These are phyloP conservation scores for Zaprionus vittiger DNA, from an alignment of 1,140 invertebrate genomes.

Conservation along the genomic window DNA sequence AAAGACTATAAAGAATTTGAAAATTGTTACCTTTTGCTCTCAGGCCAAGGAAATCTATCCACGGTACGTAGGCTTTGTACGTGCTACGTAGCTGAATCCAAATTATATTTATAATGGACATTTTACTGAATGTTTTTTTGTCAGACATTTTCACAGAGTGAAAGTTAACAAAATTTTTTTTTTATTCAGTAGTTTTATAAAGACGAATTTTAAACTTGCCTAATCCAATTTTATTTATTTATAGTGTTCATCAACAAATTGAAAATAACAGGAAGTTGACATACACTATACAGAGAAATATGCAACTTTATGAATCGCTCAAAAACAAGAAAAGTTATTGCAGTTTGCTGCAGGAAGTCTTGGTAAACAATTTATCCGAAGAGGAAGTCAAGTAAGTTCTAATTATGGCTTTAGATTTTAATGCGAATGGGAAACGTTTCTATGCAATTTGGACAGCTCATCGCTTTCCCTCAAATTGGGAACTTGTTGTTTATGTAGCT, in stretches of 20 bases:
- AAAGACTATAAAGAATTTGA: conserved; percentile 69
- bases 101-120: neutral
- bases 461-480: too few relatives aligned
- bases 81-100: too few relatives aligned
- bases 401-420: too few relatives aligned
- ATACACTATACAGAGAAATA: conserved; percentile 51
- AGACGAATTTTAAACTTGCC: neutral
- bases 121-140: neutral
- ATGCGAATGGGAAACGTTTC: too few relatives aligned
- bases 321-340: conserved; percentile 64
- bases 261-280: conserved; percentile 67
- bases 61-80: conserved; percentile 3
- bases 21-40: conserved; percentile 72
- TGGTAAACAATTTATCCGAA: conserved; percentile 70
- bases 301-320: conserved; percentile 45
- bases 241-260: conserved; percentile 66
- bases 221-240: neutral
- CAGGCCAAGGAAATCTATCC: conserved; percentile 70
- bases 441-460: too few relatives aligned
- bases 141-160: neutral
- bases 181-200: too few relatives aligned
- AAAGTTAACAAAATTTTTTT: too few relatives aligned
- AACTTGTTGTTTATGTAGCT: too few relatives aligned
- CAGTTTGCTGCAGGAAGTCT: conserved; percentile 47
- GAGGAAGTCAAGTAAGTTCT: conserved; percentile 68